These are phyloP conservation scores for Eueremaeus valkanovi DNA, from an alignment of 2,888 invertebrate genomes.

Conservation along the genomic window DNA sequence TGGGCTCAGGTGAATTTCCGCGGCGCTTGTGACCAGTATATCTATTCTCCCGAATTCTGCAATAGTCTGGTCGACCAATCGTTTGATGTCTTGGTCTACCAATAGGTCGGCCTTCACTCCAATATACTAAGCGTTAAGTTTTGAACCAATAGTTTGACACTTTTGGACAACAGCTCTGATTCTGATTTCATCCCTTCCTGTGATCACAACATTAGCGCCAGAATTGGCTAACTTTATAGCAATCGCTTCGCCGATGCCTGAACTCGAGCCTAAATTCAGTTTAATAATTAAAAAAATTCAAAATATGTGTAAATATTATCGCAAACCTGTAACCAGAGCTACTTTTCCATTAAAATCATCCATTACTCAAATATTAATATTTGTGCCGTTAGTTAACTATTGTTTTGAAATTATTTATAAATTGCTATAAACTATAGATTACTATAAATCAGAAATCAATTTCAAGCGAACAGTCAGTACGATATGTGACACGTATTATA, in stretches of 20 bases:
- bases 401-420: too few species aligned
- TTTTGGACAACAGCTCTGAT: not conserved
- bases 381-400: too few species aligned
- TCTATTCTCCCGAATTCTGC: not conserved
- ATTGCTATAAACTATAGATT: too few species aligned
- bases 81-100: not conserved
- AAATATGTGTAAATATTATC: too few species aligned
- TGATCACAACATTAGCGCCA: not conserved
- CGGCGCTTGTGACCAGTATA: not conserved
- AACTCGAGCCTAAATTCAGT: too few species aligned
- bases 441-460: too few species aligned
- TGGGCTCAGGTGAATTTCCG: not conserved
- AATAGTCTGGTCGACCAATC: not conserved
- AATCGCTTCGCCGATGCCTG: too few species aligned
- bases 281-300: too few species aligned
- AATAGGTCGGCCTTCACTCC: not conserved
- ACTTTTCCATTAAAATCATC: not conserved
- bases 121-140: not conserved
- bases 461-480: too few species aligned
- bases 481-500: too few species aligned
- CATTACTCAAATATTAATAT: too few species aligned
- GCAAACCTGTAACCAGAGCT: not conserved
- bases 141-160: not conserved
- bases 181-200: not conserved
- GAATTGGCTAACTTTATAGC: not conserved